Base-by-base conservation (phyloP, 1,140 invertebrate genomes). In the Aphidius ervi region DNA sequence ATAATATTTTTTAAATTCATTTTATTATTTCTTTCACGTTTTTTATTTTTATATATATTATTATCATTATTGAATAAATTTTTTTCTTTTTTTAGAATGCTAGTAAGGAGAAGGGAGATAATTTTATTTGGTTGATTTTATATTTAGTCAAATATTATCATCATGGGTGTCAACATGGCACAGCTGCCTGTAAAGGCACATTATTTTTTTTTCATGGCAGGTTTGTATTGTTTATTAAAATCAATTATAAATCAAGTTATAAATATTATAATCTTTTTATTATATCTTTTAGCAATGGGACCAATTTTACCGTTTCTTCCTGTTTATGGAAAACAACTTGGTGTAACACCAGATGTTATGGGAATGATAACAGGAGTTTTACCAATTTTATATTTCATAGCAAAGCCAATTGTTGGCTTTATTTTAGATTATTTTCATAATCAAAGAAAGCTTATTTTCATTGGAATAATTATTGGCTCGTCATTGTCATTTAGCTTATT, bases 161-260 rank as follows among this genome's bases (percentile, higher is more conserved):
- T 31, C 31, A 57, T 57, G 56, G 16, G 23, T 10, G 7, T n/a
- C n/a, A 85, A 88, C 71, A 80, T 68, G 56, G 79, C 82, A 43
- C 79, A 89, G 47, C 65, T 92, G 72, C 88, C 89, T 7, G 82
- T 92, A n/a, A 92, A 92, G 80, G 85, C 85, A 2, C 89, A 92
- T 72, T 92, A 84, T 63, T 90, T 92, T 71, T 91, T 89, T 69
- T 91, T 92, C 65, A 90, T 92, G 83, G 87, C 87, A 67, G 87
- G 89, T 90, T 20, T 5, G 20, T 8, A 48, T 9, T 9, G 0
- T 43, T 37, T 61, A 9, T 60, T 58, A 50, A 43, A 61, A 56
- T 54, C 31, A 50, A 20, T n/a, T 50, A 54, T 60, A 46, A 10
- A 40, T n/a, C 31, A 20, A 20, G 23, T 48, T 39, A 10, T 3